phyloP scores from a whole-genome alignment of 1,140 invertebrate genomes.

The Drosophila mayri region DNA sequence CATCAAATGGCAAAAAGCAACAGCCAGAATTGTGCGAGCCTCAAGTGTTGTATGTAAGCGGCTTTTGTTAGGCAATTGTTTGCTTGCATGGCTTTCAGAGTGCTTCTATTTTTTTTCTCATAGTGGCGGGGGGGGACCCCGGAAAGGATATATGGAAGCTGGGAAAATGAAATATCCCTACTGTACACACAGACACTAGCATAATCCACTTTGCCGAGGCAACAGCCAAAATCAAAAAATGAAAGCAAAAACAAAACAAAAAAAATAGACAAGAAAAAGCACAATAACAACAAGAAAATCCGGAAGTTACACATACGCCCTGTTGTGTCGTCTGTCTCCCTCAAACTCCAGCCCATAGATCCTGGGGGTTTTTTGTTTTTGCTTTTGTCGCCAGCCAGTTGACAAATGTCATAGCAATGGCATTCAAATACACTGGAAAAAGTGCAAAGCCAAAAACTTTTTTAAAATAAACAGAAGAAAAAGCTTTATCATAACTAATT shows the following conservation, averaged over 20 bases:
- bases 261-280: constrained; percentile 13
- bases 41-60: constrained; percentile 83
- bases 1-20: constrained; percentile 31
- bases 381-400: constrained; percentile 52
- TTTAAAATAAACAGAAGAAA: no score
- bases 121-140: background rate
- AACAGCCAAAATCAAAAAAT: constrained; percentile 34
- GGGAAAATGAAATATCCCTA: constrained; percentile 68
- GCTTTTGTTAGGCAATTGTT: constrained; percentile 82
- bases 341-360: constrained; percentile 7
- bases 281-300: constrained; percentile 50
- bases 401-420: constrained; percentile 72
- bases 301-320: constrained; percentile 79
- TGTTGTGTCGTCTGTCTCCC: constrained; percentile 37
- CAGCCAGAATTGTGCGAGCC: constrained; percentile 67
- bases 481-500: no score
- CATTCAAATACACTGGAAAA: constrained; percentile 19
- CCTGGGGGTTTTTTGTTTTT: constrained; percentile 26
- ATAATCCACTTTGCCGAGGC: constrained; percentile 71
- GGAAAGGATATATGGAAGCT: constrained; percentile 32
- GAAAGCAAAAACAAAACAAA: constrained; percentile 7
- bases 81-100: constrained; percentile 30
- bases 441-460: background rate
- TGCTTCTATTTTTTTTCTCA: background rate
- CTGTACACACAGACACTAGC: constrained; percentile 38